Percentiles rank a stretch among this genome's conserved stretches.
Evolutionary conservation across 1,140 invertebrate species (phyloP).

Genomic region (Scaptomyza montana): DNA sequence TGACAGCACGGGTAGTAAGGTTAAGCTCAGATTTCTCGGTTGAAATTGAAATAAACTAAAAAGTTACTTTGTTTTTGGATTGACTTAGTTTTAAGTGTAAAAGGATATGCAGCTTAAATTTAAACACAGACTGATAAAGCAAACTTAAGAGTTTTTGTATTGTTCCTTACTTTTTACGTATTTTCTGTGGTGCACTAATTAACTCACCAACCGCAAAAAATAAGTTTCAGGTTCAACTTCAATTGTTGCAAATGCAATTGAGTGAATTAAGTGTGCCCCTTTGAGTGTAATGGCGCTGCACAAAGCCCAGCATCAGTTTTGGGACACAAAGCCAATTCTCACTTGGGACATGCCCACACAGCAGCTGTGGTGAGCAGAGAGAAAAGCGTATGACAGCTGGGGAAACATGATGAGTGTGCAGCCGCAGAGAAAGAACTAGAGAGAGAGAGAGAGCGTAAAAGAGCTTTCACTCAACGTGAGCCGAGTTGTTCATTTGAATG

Average conservation of each 20-base stretch:
- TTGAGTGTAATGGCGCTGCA: slow-evolving; percentile 7
- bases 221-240: too few relatives aligned
- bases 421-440: background rate
- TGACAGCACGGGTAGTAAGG: background rate
- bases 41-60: too few relatives aligned
- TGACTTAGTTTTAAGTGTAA: too few relatives aligned
- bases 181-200: too few relatives aligned
- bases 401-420: slow-evolving; percentile 27
- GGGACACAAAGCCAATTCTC: slow-evolving; percentile 5
- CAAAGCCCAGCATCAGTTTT: slow-evolving; percentile 11
- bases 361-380: background rate
- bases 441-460: background rate
- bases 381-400: background rate
- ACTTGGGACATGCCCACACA: background rate
- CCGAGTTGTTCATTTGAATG: slow-evolving; percentile 57
- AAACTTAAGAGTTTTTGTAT: background rate
- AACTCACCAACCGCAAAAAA: too few relatives aligned
- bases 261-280: too few relatives aligned
- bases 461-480: slow-evolving; percentile 41
- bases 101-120: too few relatives aligned
- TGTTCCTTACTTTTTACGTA: background rate
- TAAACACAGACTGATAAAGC: background rate
- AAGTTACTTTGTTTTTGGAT: too few relatives aligned
- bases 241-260: background rate
- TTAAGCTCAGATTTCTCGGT: background rate